phyloP scores from a whole-genome alignment of 2,888 invertebrate genomes.

The Drosophila pseudotalamancana region DNA sequence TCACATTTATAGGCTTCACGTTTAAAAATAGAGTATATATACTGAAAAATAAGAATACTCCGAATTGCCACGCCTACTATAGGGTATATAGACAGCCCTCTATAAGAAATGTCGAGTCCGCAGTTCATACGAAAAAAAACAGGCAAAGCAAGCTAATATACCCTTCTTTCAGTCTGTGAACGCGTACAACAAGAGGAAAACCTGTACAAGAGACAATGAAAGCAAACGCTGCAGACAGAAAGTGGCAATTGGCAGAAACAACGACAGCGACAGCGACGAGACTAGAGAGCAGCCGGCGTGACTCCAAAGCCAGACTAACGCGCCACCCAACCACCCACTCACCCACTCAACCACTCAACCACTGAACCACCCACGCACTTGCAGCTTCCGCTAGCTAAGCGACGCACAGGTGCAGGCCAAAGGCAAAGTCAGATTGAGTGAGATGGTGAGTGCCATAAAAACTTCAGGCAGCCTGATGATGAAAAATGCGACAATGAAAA shows the following conservation, averaged over 20 bases:
- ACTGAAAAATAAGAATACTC: too few relatives aligned
- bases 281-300: constrained; percentile 55
- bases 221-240: constrained; percentile 48
- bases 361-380: constrained; percentile 58
- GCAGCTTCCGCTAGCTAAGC: constrained; percentile 73
- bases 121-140: constrained; percentile 6
- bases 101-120: too few relatives aligned
- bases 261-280: constrained; percentile 32
- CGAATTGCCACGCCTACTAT: too few relatives aligned
- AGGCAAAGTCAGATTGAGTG: constrained; percentile 21
- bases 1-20: too few relatives aligned
- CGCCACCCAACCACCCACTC: constrained; percentile 1
- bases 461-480: constrained; percentile 71
- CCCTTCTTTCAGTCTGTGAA: too few relatives aligned
- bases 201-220: constrained; percentile 67
- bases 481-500: constrained; percentile 82
- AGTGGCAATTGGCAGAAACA: constrained; percentile 68
- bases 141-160: constrained; percentile 3
- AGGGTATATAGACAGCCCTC: too few relatives aligned
- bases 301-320: constrained; percentile 27
- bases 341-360: constrained; percentile 18
- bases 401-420: constrained; percentile 75
- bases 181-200: constrained; percentile 17
- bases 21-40: too few relatives aligned
- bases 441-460: constrained; percentile 64